Base-by-base conservation (phyloP, 2,113 vertebrate species). In the Aix galericulata region DNA sequence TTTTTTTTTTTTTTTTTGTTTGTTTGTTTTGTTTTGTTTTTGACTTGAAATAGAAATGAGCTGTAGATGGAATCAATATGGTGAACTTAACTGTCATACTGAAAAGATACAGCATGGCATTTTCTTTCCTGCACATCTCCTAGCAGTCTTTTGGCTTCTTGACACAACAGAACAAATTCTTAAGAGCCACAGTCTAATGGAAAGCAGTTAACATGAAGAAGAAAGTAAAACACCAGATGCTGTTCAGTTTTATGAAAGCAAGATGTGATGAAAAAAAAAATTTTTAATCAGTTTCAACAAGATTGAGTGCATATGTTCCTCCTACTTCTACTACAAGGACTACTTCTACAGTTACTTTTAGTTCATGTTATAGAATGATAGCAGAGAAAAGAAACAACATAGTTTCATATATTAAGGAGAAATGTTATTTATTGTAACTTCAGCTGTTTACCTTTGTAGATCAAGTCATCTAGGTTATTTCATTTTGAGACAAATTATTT, bases 221-320 rank as follows among this genome's bases (percentile, higher is more conserved):
- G 53, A 93, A 63, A 78, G 31, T 59, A 91, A 83, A 93, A 29
- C 6, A 12, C 34, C 86, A 96, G 86, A 93, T 91, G 62, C n/a
- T 89, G 17, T 36, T 79, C 60, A 94, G 56, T 52, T 60, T 32
- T 59, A 72, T 91, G 71, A 94, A 86, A 94, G 63, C 60, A 81
- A 90, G 85, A 93, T 91, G 68, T 0, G 1, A 91, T 10, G 68
- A 82, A 93, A 52, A 93, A 38, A 38, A 40, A 40, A 40, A 13
- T 67, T 75, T 89, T 93, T 80, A 72, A 97, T 91, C 9, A 55
- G 29, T n/a, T 89, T 85, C 88, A 84, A 17, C 72, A 75, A 82
- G 22, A 92, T 56, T 82, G 44, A 88, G 89, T 86, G 12, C 26
- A 90, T 52, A 21, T 83, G 14, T 59, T 79, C 14, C 38, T 75